A percentile compares a stretch with the other conserved stretches of the same genome.
Conservation (phyloP, 1,140 invertebrate genomes). For the Alviniconcha marisindica region DNA sequence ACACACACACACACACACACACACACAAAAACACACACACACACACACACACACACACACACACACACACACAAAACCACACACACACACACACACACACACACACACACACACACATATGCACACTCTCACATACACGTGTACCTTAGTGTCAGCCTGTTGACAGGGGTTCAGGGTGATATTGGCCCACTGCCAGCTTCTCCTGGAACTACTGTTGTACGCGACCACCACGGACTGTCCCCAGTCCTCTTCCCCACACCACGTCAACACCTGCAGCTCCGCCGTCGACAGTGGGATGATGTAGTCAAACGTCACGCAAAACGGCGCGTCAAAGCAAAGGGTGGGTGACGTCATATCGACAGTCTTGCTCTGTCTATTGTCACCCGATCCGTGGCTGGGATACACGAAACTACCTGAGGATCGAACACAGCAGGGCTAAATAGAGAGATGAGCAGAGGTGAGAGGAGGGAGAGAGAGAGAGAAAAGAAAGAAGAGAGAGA, state of each 20-base stretch:
- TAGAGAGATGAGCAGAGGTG: too few relatives aligned
- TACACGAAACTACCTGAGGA: not conserved
- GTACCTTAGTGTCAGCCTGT: not conserved
- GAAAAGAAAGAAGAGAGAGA: too few relatives aligned
- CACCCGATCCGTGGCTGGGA: not conserved
- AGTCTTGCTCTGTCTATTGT: not conserved
- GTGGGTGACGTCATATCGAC: not conserved
- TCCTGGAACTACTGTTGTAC: not conserved
- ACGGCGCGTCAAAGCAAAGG: not conserved
- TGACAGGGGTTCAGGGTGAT: not conserved
- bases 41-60: too few relatives aligned
- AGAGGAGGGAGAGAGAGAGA: too few relatives aligned
- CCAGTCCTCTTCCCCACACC: not conserved
- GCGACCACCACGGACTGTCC: not conserved
- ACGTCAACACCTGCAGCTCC: not conserved
- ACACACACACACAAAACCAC: too few relatives aligned
- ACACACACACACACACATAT: too few relatives aligned
- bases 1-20: too few relatives aligned
- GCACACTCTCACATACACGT: not conserved
- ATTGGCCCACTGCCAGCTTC: not conserved
- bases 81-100: too few relatives aligned
- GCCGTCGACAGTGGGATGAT: not conserved
- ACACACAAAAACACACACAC: too few relatives aligned
- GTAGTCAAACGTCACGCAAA: slow-evolving; percentile 10
- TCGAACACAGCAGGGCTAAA: too few relatives aligned